Percentiles rank a stretch among this genome's conserved stretches.
Conservation (phyloP, 37 sponge, comb jelly and placozoan species). For the Corticium candelabrum region DNA sequence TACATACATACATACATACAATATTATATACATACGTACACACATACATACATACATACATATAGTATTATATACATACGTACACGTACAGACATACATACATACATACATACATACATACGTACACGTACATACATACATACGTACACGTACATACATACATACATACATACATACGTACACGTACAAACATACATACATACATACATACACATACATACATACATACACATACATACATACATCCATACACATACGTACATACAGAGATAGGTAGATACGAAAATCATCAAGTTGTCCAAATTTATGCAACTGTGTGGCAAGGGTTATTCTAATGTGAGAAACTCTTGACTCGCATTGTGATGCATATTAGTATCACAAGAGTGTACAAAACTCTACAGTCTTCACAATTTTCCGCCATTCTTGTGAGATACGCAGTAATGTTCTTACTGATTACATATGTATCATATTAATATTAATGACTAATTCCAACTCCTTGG, state of each 20-base stretch:
- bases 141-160: constrained; percentile 46
- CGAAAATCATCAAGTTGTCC: not conserved
- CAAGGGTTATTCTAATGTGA: not conserved
- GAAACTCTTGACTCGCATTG: not conserved
- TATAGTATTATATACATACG: too few relatives aligned
- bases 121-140: constrained; percentile 36
- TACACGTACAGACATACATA: constrained; percentile 25
- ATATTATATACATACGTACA: constrained; percentile 8
- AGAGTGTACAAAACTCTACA: too few relatives aligned
- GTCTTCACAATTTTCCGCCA: not conserved
- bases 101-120: constrained; percentile 38
- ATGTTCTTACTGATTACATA: too few relatives aligned
- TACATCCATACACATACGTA: too few relatives aligned
- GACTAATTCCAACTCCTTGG: too few relatives aligned
- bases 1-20: too few relatives aligned
- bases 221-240: not conserved
- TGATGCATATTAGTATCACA: too few relatives aligned
- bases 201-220: too few relatives aligned
- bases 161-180: constrained; percentile 25
- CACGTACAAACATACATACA: too few relatives aligned
- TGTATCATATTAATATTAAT: too few relatives aligned
- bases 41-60: constrained; percentile 16
- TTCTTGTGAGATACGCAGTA: not conserved
- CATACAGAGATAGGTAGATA: not conserved
- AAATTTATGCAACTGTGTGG: too few relatives aligned